phyloP scores from a whole-genome alignment of 2,113 vertebrate species.

The Tachysurus fulvidraco region DNA sequence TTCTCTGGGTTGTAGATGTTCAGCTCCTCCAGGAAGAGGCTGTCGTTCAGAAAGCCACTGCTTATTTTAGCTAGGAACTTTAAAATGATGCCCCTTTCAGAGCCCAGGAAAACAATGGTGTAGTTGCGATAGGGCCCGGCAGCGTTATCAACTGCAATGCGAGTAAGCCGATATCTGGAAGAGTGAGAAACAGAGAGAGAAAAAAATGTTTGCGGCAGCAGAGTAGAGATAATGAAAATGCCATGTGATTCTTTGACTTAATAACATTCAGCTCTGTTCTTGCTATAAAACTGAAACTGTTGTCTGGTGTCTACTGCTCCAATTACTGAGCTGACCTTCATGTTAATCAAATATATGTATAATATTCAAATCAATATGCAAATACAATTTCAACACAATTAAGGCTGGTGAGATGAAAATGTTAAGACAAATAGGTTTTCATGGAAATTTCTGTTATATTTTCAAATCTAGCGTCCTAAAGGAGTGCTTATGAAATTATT shows the following conservation, averaged over 20 bases:
- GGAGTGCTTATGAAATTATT: not conserved
- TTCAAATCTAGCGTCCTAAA: slow-evolving; percentile 36
- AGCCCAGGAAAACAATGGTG: slow-evolving; percentile 95
- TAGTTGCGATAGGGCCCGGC: slow-evolving; percentile 90
- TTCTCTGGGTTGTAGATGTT: slow-evolving; percentile 95
- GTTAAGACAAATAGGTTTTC: slow-evolving; percentile 29
- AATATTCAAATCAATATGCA: slow-evolving; percentile 51
- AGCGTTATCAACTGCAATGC: slow-evolving; percentile 88
- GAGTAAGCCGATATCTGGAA: slow-evolving; percentile 92
- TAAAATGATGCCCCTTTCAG: slow-evolving; percentile 94
- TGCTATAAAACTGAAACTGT: slow-evolving; percentile 39
- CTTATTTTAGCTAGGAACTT: slow-evolving; percentile 94
- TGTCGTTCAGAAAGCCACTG: slow-evolving; percentile 91
- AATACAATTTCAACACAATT: slow-evolving; percentile 52
- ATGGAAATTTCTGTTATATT: slow-evolving; percentile 20
- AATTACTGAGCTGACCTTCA: slow-evolving; percentile 49
- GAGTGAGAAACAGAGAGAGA: not conserved
- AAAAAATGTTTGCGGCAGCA: not conserved
- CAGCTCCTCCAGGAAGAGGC: slow-evolving; percentile 97
- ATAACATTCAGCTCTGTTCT: slow-evolving; percentile 11
- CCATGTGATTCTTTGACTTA: slow-evolving; percentile 12
- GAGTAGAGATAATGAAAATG: slow-evolving; percentile 28
- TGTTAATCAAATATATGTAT: slow-evolving; percentile 50
- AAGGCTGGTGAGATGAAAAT: slow-evolving; percentile 44
- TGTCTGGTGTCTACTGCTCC: slow-evolving; percentile 36